Evolutionary conservation across 2,888 invertebrate genomes (phyloP).

Genomic region (Celastrina argiolus): DNA sequence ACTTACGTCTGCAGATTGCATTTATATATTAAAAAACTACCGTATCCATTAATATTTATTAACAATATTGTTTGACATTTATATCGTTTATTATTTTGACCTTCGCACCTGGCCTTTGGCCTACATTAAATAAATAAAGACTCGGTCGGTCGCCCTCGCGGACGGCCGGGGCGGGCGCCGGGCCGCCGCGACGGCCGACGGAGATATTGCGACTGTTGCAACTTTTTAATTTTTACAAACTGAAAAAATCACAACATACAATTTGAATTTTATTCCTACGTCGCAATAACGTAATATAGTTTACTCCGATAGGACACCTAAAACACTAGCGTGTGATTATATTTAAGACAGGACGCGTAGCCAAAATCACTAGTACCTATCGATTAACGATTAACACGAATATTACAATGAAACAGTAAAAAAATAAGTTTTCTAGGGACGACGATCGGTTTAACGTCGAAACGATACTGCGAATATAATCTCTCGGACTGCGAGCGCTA

Average conservation of each 20-base stretch:
- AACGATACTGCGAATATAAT: not conserved
- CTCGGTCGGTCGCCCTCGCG: not conserved
- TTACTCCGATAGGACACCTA: not conserved
- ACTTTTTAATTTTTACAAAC: not conserved
- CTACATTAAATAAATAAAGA: conserved; percentile 15
- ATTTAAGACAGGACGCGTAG: not conserved
- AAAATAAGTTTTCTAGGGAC: not conserved
- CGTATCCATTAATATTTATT: conserved; percentile 12
- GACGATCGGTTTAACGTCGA: not conserved
- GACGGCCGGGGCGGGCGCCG: not conserved
- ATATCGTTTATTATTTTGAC: not conserved
- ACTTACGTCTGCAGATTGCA: conserved; percentile 6
- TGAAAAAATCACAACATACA: not conserved
- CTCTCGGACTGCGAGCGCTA: not conserved
- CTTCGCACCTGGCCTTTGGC: not conserved
- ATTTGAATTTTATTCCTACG: not conserved
- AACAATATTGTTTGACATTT: conserved; percentile 10
- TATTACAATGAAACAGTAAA: conserved; percentile 1
- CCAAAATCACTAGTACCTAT: conserved; percentile 7
- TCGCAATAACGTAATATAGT: not conserved
- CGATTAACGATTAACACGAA: conserved; percentile 3
- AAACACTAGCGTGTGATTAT: too few relatives aligned
- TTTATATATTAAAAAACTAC: conserved; percentile 13
- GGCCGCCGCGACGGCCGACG: not conserved
- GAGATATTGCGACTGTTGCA: not conserved